Percentiles rank a stretch among this genome's conserved stretches.
phyloP scores from a whole-genome alignment of 2,113 vertebrate species.

The Oriolus oriolus region DNA sequence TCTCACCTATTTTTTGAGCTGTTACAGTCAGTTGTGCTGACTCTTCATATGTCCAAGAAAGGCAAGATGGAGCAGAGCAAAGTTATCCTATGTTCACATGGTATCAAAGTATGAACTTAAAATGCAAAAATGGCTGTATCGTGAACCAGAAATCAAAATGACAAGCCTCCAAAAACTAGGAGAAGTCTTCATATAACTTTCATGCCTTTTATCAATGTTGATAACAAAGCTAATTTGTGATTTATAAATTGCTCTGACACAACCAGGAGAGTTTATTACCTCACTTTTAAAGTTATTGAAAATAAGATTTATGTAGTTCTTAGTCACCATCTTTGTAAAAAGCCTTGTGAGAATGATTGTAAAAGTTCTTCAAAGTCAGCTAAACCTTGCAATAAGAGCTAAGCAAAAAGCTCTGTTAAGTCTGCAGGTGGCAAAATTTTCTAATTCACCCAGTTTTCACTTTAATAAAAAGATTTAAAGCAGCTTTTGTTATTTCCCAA shows the following conservation, averaged over 20 bases:
- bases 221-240: background rate
- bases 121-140: background rate
- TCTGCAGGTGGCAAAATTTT: conserved; percentile 58
- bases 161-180: background rate
- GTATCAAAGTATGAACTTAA: background rate
- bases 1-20: background rate
- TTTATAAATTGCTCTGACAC: background rate
- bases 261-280: background rate
- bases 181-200: background rate
- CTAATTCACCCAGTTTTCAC: conserved; percentile 44
- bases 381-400: background rate
- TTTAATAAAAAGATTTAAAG: conserved; percentile 64
- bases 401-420: conserved; percentile 34
- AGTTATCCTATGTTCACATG: background rate
- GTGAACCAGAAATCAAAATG: background rate
- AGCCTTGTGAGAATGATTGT: background rate
- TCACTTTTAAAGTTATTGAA: background rate
- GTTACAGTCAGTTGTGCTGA: background rate
- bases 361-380: conserved; percentile 7
- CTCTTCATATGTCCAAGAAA: background rate
- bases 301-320: background rate
- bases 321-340: background rate
- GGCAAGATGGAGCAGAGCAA: background rate
- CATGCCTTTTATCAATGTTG: background rate
- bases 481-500: conserved; percentile 46